A percentile compares a stretch with the other conserved stretches of the same genome.
These are phyloP conservation scores for Cryptocephalus moraei DNA, from an alignment of 2,888 invertebrate species.

Conservation along the genomic window DNA sequence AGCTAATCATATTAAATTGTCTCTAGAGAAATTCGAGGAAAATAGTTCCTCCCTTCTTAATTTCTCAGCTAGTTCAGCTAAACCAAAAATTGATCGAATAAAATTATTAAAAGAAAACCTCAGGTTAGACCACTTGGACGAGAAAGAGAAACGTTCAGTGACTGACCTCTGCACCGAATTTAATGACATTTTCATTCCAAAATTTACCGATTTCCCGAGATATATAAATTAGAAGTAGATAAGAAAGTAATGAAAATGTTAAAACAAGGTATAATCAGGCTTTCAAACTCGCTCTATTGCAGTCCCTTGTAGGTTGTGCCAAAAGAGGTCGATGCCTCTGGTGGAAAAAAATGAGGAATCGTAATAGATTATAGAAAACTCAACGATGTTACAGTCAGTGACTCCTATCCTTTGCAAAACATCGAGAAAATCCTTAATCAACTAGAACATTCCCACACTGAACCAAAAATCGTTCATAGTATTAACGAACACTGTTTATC, in stretches of 20 bases:
- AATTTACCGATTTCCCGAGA: not conserved
- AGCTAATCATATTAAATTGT: not conserved
- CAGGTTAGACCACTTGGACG: not conserved
- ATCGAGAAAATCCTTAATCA: slow-evolving; percentile 19
- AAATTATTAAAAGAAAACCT: not conserved
- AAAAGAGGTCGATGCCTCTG: slow-evolving; percentile 11
- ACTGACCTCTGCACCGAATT: not conserved
- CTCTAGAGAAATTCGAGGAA: not conserved
- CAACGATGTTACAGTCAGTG: slow-evolving; percentile 12
- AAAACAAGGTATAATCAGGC: not conserved
- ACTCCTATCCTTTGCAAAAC: slow-evolving; percentile 25
- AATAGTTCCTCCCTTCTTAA: not conserved
- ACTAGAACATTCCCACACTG: not conserved
- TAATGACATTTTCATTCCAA: not conserved
- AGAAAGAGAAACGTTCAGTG: not conserved
- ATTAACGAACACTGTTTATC: no score
- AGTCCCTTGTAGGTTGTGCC: slow-evolving; percentile 17
- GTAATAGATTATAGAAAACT: slow-evolving; percentile 11
- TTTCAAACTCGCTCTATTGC: slow-evolving; percentile 3
- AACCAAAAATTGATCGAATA: not conserved
- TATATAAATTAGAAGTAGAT: not conserved
- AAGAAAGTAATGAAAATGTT: not conserved
- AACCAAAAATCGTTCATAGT: no score
- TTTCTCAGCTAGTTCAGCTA: slow-evolving; percentile 6
- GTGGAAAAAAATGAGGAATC: slow-evolving; percentile 13